phyloP scores from a whole-genome alignment of 2,113 vertebrate genomes.

The Zingel zingel region DNA sequence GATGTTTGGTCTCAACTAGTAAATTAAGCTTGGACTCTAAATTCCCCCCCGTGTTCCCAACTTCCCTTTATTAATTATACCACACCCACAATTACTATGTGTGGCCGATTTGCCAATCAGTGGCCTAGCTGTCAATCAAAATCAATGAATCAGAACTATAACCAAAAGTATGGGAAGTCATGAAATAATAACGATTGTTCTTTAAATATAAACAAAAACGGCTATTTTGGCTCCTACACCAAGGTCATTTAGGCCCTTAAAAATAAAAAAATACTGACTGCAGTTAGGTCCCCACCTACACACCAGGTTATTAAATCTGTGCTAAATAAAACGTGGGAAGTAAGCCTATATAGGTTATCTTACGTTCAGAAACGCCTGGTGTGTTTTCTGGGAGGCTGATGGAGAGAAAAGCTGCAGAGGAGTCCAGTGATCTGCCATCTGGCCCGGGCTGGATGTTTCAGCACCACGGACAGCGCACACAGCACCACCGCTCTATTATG shows the following conservation, averaged over 20 bases:
- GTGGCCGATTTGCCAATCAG: no score
- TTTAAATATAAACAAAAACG: no score
- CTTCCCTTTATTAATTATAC: no score
- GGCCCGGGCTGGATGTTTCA: slow-evolving; percentile 41
- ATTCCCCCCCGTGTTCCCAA: no score
- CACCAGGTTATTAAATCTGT: slow-evolving; percentile 5
- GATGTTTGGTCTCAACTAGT: no score
- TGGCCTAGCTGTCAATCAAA: no score
- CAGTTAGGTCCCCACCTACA: slow-evolving; percentile 5
- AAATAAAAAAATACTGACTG: background rate
- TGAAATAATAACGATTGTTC: no score
- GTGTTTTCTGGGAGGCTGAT: background rate
- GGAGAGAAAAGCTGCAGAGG: background rate
- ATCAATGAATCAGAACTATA: no score
- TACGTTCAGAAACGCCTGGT: background rate
- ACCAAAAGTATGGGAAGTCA: no score
- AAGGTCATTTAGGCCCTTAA: slow-evolving; percentile 4
- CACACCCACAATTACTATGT: no score
- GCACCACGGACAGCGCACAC: slow-evolving; percentile 64
- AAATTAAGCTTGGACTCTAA: no score
- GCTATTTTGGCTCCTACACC: background rate
- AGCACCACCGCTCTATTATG: slow-evolving; percentile 13
- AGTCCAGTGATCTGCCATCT: slow-evolving; percentile 51
- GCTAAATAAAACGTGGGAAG: slow-evolving; percentile 19
- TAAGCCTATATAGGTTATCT: background rate